Evolutionary conservation across 2,113 vertebrate species (phyloP), one percentile per base, ranked within the genome.

Genomic region (Progne subis): DNA sequence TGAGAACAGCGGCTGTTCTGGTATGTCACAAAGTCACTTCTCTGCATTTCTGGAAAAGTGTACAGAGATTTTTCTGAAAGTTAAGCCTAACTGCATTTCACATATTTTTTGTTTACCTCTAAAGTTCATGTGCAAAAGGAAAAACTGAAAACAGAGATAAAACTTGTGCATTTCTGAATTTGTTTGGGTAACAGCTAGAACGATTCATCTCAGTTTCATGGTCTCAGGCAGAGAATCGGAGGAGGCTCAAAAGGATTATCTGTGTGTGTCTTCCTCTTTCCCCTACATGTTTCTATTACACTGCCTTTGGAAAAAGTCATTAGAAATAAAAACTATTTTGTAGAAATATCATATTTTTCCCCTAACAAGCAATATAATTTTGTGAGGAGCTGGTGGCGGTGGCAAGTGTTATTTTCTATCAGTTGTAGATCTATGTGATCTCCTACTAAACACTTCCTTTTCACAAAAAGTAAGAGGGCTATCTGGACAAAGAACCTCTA

Each of bases 341-440:
- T 57, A 24, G 18, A 88, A 61, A 32, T 50, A 43, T 7, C 13
- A 13, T 47, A 74, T 61, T 83, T 29, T 41, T 60, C 11, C 13
- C 13, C 34, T 56, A 61, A 41, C 6, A 69, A 78, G 18, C 6
- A 53, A 7, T 23, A 55, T 75, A 12, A 63, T 50, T 74, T 10
- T 44, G n/a, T 29, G 20, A 69, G 29, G 15, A 94, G 14, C 4
- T 34, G 4, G 1, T 31, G 53, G 16, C 0, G 3, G 1, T 31
- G 53, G 16, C 0, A 2, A 84, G 14, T 23, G 2, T 21, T 16
- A 37, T 80, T 69, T 86, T 65, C 21, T 63, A 31, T 12, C 20
- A 59, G 37, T 18, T 47, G 17, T 10, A 80, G 24, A 55, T 26
- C 25, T 70, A 16, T 23, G 18, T 9, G 8, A 46, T 61, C 8